A percentile compares a stretch with the other conserved stretches of the same genome.
phyloP scores from a whole-genome alignment of 2,797 vertebrate species.

The Lepidocolaptes lacrymiger region DNA sequence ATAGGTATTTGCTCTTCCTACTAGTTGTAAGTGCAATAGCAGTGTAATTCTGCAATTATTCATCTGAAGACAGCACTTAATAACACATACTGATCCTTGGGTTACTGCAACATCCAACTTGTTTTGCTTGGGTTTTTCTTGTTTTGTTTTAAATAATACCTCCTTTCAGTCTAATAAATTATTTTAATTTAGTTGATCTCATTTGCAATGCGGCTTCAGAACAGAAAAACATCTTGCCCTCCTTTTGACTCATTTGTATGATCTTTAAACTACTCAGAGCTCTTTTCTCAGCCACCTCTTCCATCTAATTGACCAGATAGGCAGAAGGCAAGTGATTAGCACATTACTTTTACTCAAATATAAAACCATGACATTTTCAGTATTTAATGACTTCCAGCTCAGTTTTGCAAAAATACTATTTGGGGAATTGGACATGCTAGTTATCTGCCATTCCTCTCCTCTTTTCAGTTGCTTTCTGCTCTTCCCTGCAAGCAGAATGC shows the following conservation, averaged over 20 bases:
- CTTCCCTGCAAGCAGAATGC: background rate
- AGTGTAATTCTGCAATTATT: slow-evolving; percentile 10
- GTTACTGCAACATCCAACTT: background rate
- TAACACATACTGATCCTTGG: background rate
- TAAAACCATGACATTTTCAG: background rate
- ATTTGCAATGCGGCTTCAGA: background rate
- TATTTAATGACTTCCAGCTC: slow-evolving; percentile 14
- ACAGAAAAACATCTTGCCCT: rapidly evolving
- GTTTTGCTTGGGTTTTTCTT: background rate
- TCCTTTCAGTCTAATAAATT: background rate
- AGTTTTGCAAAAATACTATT: slow-evolving; percentile 27
- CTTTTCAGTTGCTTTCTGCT: slow-evolving; percentile 1
- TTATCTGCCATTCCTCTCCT: background rate
- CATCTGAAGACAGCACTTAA: background rate
- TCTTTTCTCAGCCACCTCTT: background rate
- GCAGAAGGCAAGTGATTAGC: background rate
- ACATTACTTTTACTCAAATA: background rate
- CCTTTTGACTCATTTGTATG: background rate
- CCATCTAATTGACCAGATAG: background rate
- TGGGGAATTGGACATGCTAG: background rate
- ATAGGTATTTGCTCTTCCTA: slow-evolving; percentile 34
- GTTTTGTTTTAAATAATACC: background rate
- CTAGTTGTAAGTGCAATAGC: slow-evolving; percentile 43
- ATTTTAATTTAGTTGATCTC: background rate
- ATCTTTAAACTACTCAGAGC: background rate